phyloP scores from a whole-genome alignment of 2,797 vertebrate genomes.

The Danio choprae region DNA sequence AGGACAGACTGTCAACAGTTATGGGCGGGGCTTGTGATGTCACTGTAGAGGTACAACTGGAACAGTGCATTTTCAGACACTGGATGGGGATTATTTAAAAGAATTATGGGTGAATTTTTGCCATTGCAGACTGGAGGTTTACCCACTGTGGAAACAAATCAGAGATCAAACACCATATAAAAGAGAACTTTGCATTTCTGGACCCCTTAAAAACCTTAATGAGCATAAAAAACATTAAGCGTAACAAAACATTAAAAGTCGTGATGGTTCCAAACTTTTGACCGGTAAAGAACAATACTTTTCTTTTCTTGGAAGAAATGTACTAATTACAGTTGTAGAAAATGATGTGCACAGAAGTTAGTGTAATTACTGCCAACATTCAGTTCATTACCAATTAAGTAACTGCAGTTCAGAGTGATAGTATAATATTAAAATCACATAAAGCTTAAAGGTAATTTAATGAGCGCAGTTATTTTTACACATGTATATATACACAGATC shows the following conservation, averaged over 20 bases:
- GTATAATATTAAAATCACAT: slow-evolving; percentile 21
- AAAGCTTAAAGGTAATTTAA: slow-evolving; percentile 20
- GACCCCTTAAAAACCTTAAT: neutral
- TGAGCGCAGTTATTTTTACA: slow-evolving; percentile 7
- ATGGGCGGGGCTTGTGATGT: too few relatives aligned
- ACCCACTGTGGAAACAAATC: too few relatives aligned
- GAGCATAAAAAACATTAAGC: neutral
- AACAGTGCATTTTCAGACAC: too few relatives aligned
- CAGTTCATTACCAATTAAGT: slow-evolving; percentile 13
- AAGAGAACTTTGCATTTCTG: too few relatives aligned
- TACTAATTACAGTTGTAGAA: neutral
- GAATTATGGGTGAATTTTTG: too few relatives aligned
- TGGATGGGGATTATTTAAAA: too few relatives aligned
- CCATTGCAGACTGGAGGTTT: too few relatives aligned
- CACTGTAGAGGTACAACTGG: too few relatives aligned
- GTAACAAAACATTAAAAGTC: neutral
- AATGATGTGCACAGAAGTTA: slow-evolving; percentile 9
- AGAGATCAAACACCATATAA: too few relatives aligned
- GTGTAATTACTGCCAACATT: neutral
- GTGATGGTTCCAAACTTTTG: neutral
- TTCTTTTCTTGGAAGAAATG: neutral
- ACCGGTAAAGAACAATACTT: neutral
- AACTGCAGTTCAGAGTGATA: slow-evolving; percentile 1
- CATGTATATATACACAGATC: neutral
- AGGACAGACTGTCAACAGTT: too few relatives aligned